Evolutionary conservation across 2,888 invertebrate genomes (phyloP), one percentile per base, ranked within the genome.

Genomic region (Seira sanloemensis): DNA sequence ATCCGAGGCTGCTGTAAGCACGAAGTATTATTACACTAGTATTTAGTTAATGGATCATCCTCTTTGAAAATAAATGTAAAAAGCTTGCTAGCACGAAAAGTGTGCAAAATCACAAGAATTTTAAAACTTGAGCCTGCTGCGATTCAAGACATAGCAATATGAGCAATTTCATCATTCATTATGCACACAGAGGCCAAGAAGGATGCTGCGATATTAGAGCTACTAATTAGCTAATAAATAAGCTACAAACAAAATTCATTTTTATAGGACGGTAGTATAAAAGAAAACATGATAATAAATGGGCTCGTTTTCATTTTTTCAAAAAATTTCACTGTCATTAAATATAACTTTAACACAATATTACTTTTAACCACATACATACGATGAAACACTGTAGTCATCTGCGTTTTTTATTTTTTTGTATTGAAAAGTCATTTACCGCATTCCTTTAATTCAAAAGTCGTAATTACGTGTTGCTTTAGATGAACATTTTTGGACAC

Each of bases 241-340:
- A 2, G 16, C 2, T 50, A n/a, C n/a, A n/a, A 50, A 50, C 50
- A 50, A n/a, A 18, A 50, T 50, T 50, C 12, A 50, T 50, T 50
- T 16, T 12, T 50, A 50, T 50, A 50, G n/a, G n/a, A 12, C 50
- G 50, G 2, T 18, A 7, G 50, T 12, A 12, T 50, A 50, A n/a
- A n/a, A n/a, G n/a, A n/a, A n/a, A n/a, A n/a, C n/a, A n/a, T n/a
- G n/a, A 50, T 18, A 7, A 24, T 46, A 24, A 62, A 69, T 68
- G 54, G 68, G 54, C 54, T 77, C 23, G 27, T 69, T 69, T 76
- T 69, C 58, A 74, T 74, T 46, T 50, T 9, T 24, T 5, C 25
- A 58, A 46, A 19, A 27, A 71, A 69, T 78, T 78, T 78, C 77
- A 77, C 77, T 77, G 69, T 62, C 77, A 69, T 77, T 69, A 77